These are phyloP conservation scores for Holothuria leucospilota DNA, from an alignment of 53 echinoderm and acorn worm species.

Conservation along the genomic window DNA sequence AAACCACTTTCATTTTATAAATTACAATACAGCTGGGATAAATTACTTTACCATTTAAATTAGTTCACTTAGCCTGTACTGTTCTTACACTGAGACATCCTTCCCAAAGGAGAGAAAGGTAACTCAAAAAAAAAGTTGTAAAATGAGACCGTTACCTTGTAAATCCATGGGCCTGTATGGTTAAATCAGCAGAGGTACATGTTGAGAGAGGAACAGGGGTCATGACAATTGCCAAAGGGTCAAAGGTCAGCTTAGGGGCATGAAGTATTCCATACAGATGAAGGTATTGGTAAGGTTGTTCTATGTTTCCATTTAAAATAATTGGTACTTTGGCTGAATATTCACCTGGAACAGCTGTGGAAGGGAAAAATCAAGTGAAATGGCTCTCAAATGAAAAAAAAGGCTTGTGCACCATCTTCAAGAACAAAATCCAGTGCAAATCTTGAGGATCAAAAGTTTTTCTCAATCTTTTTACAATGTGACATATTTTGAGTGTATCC, in stretches of 20 bases:
- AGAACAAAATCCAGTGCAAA: no score
- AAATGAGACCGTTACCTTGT: slow-evolving; percentile 68
- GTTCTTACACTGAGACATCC: no score
- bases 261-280: slow-evolving; percentile 87
- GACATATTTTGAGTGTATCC: no score
- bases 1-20: no score
- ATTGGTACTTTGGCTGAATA: slow-evolving; percentile 90
- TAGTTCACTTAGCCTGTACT: no score
- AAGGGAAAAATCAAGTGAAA: background rate
- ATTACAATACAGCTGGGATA: no score
- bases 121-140: no score
- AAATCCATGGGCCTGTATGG: slow-evolving; percentile 89
- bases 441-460: no score
- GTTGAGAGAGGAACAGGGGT: slow-evolving; percentile 94
- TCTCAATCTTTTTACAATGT: no score
- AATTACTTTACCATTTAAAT: no score
- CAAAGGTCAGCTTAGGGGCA: slow-evolving; percentile 92
- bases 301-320: slow-evolving; percentile 71
- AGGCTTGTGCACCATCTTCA: no score
- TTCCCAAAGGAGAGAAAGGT: no score
- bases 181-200: slow-evolving; percentile 88
- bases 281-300: slow-evolving; percentile 82
- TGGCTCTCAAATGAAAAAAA: background rate
- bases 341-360: slow-evolving; percentile 83
- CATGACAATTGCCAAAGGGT: slow-evolving; percentile 92